Percentiles rank a stretch among this genome's conserved stretches.
phyloP scores from a whole-genome alignment of 1,140 invertebrate species.

The Anadara kagoshimensis region DNA sequence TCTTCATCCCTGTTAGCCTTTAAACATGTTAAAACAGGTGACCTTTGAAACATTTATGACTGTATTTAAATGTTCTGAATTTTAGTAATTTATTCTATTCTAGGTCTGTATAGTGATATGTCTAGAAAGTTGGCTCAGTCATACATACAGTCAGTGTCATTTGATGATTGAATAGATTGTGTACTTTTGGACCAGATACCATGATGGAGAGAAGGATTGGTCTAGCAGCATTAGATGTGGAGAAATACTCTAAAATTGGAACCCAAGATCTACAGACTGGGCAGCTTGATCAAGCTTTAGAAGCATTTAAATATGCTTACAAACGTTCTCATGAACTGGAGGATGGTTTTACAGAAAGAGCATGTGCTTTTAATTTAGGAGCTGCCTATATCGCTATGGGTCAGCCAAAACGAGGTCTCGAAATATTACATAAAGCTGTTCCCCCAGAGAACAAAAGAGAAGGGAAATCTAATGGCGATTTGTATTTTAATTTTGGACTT shows the following conservation, averaged over 20 bases:
- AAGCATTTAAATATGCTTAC: conserved; percentile 48
- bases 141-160: too few species aligned
- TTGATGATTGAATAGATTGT: too few species aligned
- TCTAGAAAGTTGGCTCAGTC: too few species aligned
- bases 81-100: too few species aligned
- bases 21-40: too few species aligned
- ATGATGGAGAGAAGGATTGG: conserved; percentile 26
- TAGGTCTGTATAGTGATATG: too few species aligned
- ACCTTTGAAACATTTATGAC: too few species aligned
- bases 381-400: conserved; percentile 52
- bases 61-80: too few species aligned
- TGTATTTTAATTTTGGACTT: conserved; percentile 60
- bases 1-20: too few species aligned
- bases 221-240: conserved; percentile 33
- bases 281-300: conserved; percentile 27
- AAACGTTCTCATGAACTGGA: conserved; percentile 42
- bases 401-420: conserved; percentile 41
- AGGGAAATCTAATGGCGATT: conserved; percentile 49
- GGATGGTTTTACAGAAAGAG: conserved; percentile 49
- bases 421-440: conserved; percentile 44
- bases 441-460: conserved; percentile 40
- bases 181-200: too few species aligned
- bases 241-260: conserved; percentile 40
- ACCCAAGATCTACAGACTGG: conserved; percentile 34
- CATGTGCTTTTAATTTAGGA: conserved; percentile 60